These are phyloP conservation scores for Drosophila watanabei DNA, from an alignment of 1,140 invertebrate genomes.

Conservation along the genomic window DNA sequence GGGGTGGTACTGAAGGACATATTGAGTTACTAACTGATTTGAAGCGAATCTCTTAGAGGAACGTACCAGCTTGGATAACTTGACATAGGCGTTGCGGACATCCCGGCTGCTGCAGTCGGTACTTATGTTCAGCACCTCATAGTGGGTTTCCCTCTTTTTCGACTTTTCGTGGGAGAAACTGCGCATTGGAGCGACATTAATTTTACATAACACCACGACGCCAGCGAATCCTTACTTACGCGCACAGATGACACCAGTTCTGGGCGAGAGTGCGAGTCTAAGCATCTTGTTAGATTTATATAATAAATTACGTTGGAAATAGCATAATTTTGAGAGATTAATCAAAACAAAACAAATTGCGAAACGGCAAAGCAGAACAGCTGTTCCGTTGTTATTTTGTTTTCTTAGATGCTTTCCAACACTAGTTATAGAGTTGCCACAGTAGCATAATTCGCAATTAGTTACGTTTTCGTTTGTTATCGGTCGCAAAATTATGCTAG, in stretches of 20 bases:
- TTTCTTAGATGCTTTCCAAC: not conserved
- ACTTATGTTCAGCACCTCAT: slow-evolving; percentile 87
- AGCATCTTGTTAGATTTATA: slow-evolving; percentile 38
- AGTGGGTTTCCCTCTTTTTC: slow-evolving; percentile 84
- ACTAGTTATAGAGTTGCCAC: not conserved
- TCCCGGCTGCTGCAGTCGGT: slow-evolving; percentile 87
- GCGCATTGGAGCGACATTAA: slow-evolving; percentile 25
- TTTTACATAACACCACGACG: slow-evolving; percentile 62
- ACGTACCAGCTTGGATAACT: slow-evolving; percentile 87
- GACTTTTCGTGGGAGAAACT: slow-evolving; percentile 46
- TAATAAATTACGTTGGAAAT: not conserved
- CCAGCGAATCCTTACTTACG: slow-evolving; percentile 57
- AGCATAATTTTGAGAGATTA: slow-evolving; percentile 15
- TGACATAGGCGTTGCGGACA: slow-evolving; percentile 87
- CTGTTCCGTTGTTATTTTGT: not conserved
- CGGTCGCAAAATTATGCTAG: no score
- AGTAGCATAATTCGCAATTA: not conserved
- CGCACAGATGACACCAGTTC: slow-evolving; percentile 1
- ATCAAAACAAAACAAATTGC: slow-evolving; percentile 23
- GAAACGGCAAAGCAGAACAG: not conserved
- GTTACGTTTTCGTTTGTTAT: not conserved
- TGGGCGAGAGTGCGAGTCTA: slow-evolving; percentile 12
- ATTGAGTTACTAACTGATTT: not conserved
- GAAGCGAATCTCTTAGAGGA: no score
- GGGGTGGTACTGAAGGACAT: slow-evolving; percentile 86